Evolutionary conservation across 2,888 invertebrate species (phyloP), one percentile per base, ranked within the genome.

Genomic region (Clepsis dumicolana): DNA sequence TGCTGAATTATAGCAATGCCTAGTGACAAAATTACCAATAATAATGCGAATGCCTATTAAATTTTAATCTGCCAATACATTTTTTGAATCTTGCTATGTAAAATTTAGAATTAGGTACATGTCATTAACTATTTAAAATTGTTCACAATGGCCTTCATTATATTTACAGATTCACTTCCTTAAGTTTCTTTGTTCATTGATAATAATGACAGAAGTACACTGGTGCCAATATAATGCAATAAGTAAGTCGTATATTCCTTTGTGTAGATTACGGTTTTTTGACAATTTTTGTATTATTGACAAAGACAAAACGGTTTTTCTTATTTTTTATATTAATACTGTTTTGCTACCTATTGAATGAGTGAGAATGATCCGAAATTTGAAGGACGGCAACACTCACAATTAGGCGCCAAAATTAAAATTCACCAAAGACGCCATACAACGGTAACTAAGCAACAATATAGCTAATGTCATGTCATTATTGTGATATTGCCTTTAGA

Each of bases 201-300:
- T 16, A 27, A 8, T 1, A 10, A 27, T 68, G 64, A 65, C 69
- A 71, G 64, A 59, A 35, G n/a, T 5, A 44, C 59, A 59, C 27
- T 53, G 21, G 29, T 41, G 56, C 71, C 71, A 71, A 64, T 8
- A 65, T 16, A 5, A 60, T 7, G 16, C 24, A 64, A 35, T 1
- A 18, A 65, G 16, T 1, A 18, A 65, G 16, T 5, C 14, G n/a
- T 38, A n/a, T n/a, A n/a, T 38, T 38, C 38, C 12, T 14, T 4
- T n/a, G 2, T 12, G 12, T 4, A 38, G n/a, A 38, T n/a, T n/a
- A 35, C 12, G 38, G n/a, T 4, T 14, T 35, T 35, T 32, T 32
- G 14, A 35, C 14, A 35, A 35, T 3, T 14, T 35, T 14, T 35
- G 7, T 10, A 32, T 10, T 32, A 32, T 32, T 10, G 1, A 32